Percentiles rank a stretch among this genome's conserved stretches.
phyloP scores from a whole-genome alignment of 2,113 vertebrate genomes.

The Petroica traversi region DNA sequence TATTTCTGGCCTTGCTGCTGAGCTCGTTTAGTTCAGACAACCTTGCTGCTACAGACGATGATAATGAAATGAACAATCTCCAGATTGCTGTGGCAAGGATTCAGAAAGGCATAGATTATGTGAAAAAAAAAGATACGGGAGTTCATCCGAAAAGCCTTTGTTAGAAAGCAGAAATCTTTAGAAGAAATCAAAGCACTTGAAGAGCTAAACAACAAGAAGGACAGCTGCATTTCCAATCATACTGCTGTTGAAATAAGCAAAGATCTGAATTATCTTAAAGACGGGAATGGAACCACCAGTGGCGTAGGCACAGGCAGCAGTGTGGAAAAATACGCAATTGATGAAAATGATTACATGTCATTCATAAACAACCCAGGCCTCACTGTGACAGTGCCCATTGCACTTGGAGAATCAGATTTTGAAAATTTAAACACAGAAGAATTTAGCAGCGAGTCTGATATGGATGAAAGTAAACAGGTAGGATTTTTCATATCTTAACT shows the following conservation, averaged over 20 bases:
- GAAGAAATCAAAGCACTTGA: slow-evolving; percentile 84
- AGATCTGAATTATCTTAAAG: slow-evolving; percentile 82
- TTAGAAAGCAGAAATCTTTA: slow-evolving; percentile 74
- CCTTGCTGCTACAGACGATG: slow-evolving; percentile 85
- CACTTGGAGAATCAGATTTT: slow-evolving; percentile 94
- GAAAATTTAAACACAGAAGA: slow-evolving; percentile 95
- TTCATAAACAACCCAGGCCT: slow-evolving; percentile 92
- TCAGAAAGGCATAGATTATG: slow-evolving; percentile 80
- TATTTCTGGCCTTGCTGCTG: slow-evolving; percentile 95
- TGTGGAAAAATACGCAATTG: slow-evolving; percentile 83
- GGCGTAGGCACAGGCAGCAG: slow-evolving; percentile 86
- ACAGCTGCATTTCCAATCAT: slow-evolving; percentile 87
- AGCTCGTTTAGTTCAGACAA: slow-evolving; percentile 98
- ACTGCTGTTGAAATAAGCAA: slow-evolving; percentile 86
- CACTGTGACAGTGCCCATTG: slow-evolving; percentile 92
- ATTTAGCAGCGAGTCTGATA: slow-evolving; percentile 91
- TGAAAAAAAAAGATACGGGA: slow-evolving; percentile 79
- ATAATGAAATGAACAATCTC: slow-evolving; percentile 92
- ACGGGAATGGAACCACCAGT: slow-evolving; percentile 88
- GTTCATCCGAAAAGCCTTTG: slow-evolving; percentile 77
- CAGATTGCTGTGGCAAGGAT: slow-evolving; percentile 91
- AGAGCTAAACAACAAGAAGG: slow-evolving; percentile 85
- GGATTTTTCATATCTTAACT: slow-evolving; percentile 11
- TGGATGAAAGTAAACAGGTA: slow-evolving; percentile 88
- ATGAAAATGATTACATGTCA: slow-evolving; percentile 86